phyloP scores from a whole-genome alignment of 1,140 invertebrate species.

The Trichogramma pretiosum region DNA sequence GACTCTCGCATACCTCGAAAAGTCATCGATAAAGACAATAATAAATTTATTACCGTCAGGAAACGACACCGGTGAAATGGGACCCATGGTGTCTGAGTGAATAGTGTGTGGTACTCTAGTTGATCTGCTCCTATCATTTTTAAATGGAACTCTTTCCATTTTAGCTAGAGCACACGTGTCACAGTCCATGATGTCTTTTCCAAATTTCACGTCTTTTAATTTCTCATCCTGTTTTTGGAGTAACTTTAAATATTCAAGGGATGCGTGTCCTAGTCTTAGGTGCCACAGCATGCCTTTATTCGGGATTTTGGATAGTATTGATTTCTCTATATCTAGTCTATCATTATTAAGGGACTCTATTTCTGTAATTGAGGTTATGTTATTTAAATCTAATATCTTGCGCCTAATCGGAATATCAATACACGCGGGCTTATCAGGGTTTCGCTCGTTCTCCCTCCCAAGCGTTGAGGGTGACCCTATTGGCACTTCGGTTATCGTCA shows the following conservation, averaged over 20 bases:
- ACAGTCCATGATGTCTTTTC: slow-evolving; percentile 11
- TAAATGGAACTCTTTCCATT: slow-evolving; percentile 20
- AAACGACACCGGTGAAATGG: slow-evolving; percentile 13
- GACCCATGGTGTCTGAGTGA: slow-evolving; percentile 16
- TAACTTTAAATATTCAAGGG: slow-evolving; percentile 5
- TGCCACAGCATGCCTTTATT: slow-evolving; percentile 9
- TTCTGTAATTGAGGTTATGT: no score
- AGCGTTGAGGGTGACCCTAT: no score
- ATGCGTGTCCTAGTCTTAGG: slow-evolving; percentile 12
- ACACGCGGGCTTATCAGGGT: no score
- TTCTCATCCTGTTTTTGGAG: slow-evolving; percentile 10
- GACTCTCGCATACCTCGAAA: slow-evolving; percentile 10
- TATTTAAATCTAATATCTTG: no score
- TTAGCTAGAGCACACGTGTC: slow-evolving; percentile 19
- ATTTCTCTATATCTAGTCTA: no score
- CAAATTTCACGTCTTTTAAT: slow-evolving; percentile 7
- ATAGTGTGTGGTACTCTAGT: slow-evolving; percentile 17
- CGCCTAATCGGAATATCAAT: no score
- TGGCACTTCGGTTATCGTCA: no score
- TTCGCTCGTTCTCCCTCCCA: no score
- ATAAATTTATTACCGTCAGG: slow-evolving; percentile 15
- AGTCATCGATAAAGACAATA: slow-evolving; percentile 13
- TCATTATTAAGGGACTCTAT: no score
- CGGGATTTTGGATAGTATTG: no score
- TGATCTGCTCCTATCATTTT: slow-evolving; percentile 14